Evolutionary conservation across 92 coral and sea anemone genomes (phyloP), one percentile per base, ranked within the genome.

Genomic region (Scolanthus callimorphus): DNA sequence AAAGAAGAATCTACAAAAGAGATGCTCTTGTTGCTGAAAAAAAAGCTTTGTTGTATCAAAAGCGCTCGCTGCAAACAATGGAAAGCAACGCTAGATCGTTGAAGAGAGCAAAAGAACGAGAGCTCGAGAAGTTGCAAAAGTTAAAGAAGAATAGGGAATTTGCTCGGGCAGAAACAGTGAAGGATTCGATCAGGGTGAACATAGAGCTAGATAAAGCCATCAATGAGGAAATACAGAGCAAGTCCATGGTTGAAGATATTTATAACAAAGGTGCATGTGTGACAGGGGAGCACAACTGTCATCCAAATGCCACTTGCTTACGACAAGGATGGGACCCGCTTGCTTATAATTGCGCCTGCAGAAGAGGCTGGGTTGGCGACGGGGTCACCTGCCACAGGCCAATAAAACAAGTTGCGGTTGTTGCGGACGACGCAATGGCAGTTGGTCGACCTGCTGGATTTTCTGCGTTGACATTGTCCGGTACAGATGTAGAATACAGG

Each of bases 241-340:
- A 41, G 24, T 66, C 63, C 47, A 17, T 11, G 6, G 29, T 73
- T 1, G 77, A 67, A 17, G 71, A 80, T n/a, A 73, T 80, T 34
- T n/a, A 17, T 4, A 51, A 26, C 26, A 73, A 60, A 45, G 86
- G 86, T 17, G 67, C 60, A 22, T 80, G 86, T 11, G 45, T 66
- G 23, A 80, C 77, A 12, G 81, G 81, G 0, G 86, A 80, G 46
- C 60, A 80, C 30, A 55, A 67, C 39, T 80, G 86, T 66, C 86
- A 80, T 39, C 86, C 82, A 0, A 67, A 80, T 38, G 86, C 86
- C 4, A 80, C 74, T 0, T 80, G 86, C 27, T 39, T 80, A 31
- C 73, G 77, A n/a, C 30, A 64, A 11, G 85, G 80, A 37, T 26
- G 53, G 28, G 70, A 71, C 0, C 81, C 81, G 0, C 77, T 65